phyloP scores from a whole-genome alignment of 2,113 vertebrate species.

The Mellivora capensis region DNA sequence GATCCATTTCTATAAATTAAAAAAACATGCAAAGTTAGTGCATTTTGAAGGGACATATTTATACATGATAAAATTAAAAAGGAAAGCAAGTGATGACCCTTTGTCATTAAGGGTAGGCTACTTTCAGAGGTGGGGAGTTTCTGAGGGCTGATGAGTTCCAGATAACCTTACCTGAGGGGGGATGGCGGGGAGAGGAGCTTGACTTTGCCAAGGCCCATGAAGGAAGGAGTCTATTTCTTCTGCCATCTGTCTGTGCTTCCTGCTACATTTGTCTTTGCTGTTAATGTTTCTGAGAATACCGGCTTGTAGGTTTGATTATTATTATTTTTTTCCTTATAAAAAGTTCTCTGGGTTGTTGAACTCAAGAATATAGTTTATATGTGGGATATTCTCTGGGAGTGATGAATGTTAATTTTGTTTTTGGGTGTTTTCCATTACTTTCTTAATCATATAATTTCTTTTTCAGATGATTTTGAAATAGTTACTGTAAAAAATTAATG shows the following conservation, averaged over 20 bases:
- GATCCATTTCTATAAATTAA: not conserved
- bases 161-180: not conserved
- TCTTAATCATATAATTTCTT: not conserved
- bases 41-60: not conserved
- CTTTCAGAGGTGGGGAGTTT: not conserved
- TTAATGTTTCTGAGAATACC: not conserved
- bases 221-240: not conserved
- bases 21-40: not conserved
- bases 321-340: not conserved
- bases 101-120: not conserved
- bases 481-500: not conserved
- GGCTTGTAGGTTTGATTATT: not conserved
- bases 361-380: not conserved
- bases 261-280: not conserved
- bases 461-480: not conserved
- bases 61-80: not conserved
- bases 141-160: not conserved
- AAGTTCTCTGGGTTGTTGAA: not conserved
- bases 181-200: not conserved
- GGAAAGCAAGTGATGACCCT: not conserved
- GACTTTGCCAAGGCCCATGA: not conserved
- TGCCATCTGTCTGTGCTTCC: not conserved
- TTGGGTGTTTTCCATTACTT: not conserved
- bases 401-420: not conserved
- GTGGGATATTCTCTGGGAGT: not conserved